Evolutionary conservation across 1,140 invertebrate species (phyloP).

Genomic region (Musca domestica): DNA sequence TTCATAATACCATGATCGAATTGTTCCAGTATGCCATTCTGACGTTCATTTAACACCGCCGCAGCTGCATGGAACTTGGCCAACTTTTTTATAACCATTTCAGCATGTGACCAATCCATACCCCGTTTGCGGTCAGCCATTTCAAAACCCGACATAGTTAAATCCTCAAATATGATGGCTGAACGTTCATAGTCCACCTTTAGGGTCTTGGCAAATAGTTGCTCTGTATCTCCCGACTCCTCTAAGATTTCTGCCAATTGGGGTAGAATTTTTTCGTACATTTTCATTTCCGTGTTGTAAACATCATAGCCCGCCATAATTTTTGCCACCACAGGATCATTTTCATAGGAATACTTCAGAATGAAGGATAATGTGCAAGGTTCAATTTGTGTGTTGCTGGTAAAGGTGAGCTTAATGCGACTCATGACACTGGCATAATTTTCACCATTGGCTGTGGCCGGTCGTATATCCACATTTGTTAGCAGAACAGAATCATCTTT

Average conservation of each 20-base stretch:
- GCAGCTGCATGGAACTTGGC: slow-evolving; percentile 60
- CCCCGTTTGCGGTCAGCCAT: slow-evolving; percentile 58
- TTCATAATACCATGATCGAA: slow-evolving; percentile 45
- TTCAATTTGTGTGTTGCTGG: slow-evolving; percentile 24
- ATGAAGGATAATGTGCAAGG: slow-evolving; percentile 36
- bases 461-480: slow-evolving; percentile 36
- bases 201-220: slow-evolving; percentile 44
- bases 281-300: slow-evolving; percentile 43
- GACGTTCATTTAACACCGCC: slow-evolving; percentile 39
- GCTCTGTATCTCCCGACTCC: slow-evolving; percentile 34
- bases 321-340: slow-evolving; percentile 33
- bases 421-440: slow-evolving; percentile 52
- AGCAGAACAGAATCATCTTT: slow-evolving; percentile 35
- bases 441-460: slow-evolving; percentile 48
- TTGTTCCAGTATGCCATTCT: slow-evolving; percentile 33
- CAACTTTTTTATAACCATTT: slow-evolving; percentile 56
- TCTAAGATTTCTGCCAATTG: slow-evolving; percentile 33
- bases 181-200: slow-evolving; percentile 45
- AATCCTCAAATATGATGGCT: slow-evolving; percentile 58
- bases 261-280: slow-evolving; percentile 48
- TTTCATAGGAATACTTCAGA: slow-evolving; percentile 46
- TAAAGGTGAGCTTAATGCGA: slow-evolving; percentile 35
- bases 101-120: slow-evolving; percentile 56
- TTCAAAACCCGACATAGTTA: slow-evolving; percentile 54
- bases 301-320: slow-evolving; percentile 41